A percentile compares a stretch with the other conserved stretches of the same genome.
phyloP scores from a whole-genome alignment of 2,113 vertebrate species.

The Microcebus tavaratra region DNA sequence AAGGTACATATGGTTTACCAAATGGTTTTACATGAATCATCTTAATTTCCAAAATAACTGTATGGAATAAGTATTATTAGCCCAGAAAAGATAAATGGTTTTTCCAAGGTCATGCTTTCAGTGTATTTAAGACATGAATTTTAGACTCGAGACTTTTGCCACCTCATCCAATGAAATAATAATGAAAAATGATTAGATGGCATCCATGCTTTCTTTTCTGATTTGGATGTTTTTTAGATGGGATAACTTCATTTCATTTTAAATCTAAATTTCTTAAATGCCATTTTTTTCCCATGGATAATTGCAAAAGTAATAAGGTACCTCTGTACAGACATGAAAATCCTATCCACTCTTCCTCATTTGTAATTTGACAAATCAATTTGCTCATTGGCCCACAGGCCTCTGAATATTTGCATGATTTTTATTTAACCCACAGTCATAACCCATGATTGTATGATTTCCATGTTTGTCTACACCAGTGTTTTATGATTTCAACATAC shows the following conservation, averaged over 20 bases:
- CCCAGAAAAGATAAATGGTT: neutral
- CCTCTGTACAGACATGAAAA: neutral
- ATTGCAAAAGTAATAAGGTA: neutral
- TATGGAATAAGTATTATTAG: neutral
- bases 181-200: neutral
- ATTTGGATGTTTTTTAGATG: neutral
- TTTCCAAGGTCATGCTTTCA: neutral
- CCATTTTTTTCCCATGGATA: neutral
- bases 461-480: neutral
- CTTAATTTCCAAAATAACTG: neutral
- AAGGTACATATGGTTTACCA: neutral
- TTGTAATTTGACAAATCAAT: neutral
- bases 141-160: neutral
- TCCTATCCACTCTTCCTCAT: neutral
- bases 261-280: neutral
- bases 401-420: neutral
- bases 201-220: neutral
- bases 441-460: neutral
- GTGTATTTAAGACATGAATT: neutral
- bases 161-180: neutral
- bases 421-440: neutral
- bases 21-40: neutral
- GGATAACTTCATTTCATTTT: neutral
- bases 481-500: slow-evolving; percentile 62
- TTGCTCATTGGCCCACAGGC: neutral